phyloP scores from a whole-genome alignment of 2,797 vertebrate genomes.

The Ptychobarbus kaznakovi region DNA sequence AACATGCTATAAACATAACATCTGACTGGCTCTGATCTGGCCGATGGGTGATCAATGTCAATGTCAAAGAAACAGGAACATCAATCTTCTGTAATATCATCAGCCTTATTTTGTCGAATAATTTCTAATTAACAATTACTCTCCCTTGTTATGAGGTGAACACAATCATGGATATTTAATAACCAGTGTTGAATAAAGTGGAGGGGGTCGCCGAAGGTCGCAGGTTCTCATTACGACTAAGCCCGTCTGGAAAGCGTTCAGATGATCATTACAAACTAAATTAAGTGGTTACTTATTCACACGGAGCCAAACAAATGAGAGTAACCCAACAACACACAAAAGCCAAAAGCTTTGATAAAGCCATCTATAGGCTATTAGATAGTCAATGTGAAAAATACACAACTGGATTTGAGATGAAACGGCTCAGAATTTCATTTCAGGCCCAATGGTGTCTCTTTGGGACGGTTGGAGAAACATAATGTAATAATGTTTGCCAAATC shows the following conservation, averaged over 20 bases:
- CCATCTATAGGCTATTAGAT: slow-evolving; percentile 23
- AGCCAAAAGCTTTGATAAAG: slow-evolving; percentile 53
- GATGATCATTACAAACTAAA: slow-evolving; percentile 60
- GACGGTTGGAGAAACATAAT: slow-evolving; percentile 79
- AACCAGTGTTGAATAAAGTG: slow-evolving; percentile 34
- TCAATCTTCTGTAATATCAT: slow-evolving; percentile 60
- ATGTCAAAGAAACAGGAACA: slow-evolving; percentile 46
- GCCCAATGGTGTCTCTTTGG: slow-evolving; percentile 71
- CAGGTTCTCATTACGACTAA: slow-evolving; percentile 8
- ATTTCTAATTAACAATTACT: slow-evolving; percentile 60
- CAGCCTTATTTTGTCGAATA: slow-evolving; percentile 56
- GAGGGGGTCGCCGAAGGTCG: slow-evolving; percentile 49
- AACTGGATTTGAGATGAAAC: slow-evolving; percentile 46
- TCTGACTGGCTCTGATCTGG: background rate
- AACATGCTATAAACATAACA: background rate
- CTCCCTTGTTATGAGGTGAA: slow-evolving; percentile 50
- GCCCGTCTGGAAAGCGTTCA: slow-evolving; percentile 45
- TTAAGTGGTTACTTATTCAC: slow-evolving; percentile 27
- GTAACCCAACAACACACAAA: background rate
- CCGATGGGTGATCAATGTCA: background rate
- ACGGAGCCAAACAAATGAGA: background rate
- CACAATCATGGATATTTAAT: slow-evolving; percentile 54
- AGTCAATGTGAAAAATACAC: slow-evolving; percentile 47
- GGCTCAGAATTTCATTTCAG: slow-evolving; percentile 48
- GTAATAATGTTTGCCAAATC: slow-evolving; percentile 81